Percentiles rank a stretch among this genome's conserved stretches.
Evolutionary conservation across 2,797 vertebrate species (phyloP).

Genomic region (Esox lucius): DNA sequence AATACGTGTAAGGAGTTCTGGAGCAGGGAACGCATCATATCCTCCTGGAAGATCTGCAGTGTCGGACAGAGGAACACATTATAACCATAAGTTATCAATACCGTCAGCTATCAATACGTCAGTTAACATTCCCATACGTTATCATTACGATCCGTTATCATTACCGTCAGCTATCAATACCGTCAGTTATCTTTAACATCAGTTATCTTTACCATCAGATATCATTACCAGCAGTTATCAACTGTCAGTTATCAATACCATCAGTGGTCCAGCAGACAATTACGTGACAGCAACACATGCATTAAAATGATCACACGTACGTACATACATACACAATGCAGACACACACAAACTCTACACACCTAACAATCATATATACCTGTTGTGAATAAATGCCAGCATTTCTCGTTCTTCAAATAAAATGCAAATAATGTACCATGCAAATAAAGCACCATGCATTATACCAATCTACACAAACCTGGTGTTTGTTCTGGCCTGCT

Average conservation of each 20-base stretch:
- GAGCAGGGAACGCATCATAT: slow-evolving; percentile 85
- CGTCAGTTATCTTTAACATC: too few relatives aligned
- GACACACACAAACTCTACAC: background rate
- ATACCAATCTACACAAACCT: too few relatives aligned
- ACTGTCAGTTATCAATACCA: too few relatives aligned
- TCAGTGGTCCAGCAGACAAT: background rate
- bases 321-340: background rate
- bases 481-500: background rate
- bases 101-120: background rate
- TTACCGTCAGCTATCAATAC: too few relatives aligned
- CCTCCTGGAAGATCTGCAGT: slow-evolving; percentile 88
- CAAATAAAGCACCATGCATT: too few relatives aligned
- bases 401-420: background rate
- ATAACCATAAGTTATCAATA: background rate
- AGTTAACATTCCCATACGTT: slow-evolving; percentile 3
- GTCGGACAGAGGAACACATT: background rate
- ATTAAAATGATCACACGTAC: background rate
- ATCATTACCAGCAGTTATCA: too few relatives aligned
- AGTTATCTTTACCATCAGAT: too few relatives aligned
- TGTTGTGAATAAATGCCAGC: background rate
- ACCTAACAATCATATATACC: too few relatives aligned
- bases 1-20: slow-evolving; percentile 94
- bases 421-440: too few relatives aligned
- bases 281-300: too few relatives aligned
- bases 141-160: too few relatives aligned